Evolutionary conservation across 2,888 invertebrate species (phyloP).

Genomic region (Coenonympha arcania): DNA sequence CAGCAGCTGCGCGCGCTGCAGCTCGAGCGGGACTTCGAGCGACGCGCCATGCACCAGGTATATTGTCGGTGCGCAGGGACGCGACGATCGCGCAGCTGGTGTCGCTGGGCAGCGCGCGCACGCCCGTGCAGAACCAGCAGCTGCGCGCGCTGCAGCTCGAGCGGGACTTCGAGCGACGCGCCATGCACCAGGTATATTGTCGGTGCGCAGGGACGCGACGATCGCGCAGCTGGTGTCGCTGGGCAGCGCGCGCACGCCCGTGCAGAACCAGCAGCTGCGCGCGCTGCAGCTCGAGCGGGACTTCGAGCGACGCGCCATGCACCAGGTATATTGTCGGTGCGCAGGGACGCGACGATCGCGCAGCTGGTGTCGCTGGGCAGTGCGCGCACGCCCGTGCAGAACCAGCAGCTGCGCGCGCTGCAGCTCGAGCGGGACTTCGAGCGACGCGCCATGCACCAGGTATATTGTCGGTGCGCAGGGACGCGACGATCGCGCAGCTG

Average conservation of each 20-base stretch:
- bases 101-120: conserved; percentile 75
- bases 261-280: conserved; percentile 90
- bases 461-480: too few species aligned
- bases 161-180: conserved; percentile 92
- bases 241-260: conserved; percentile 76
- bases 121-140: conserved; percentile 89
- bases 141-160: conserved; percentile 91
- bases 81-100: conserved; percentile 88
- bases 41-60: too few species aligned
- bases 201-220: conserved; percentile 92
- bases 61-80: too few species aligned
- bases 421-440: conserved; percentile 96
- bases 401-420: conserved; percentile 89
- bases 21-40: conserved; percentile 94
- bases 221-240: conserved; percentile 84
- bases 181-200: too few species aligned
- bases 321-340: too few species aligned
- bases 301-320: conserved; percentile 92
- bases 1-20: conserved; percentile 91
- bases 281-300: conserved; percentile 94
- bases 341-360: conserved; percentile 90
- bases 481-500: conserved; percentile 89
- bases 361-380: conserved; percentile 80
- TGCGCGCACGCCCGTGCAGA: conserved; percentile 82
- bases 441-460: conserved; percentile 87